A percentile compares a stretch with the other conserved stretches of the same genome.
Evolutionary conservation across 2,113 vertebrate species (phyloP).

Genomic region (Cheirogaleus medius): DNA sequence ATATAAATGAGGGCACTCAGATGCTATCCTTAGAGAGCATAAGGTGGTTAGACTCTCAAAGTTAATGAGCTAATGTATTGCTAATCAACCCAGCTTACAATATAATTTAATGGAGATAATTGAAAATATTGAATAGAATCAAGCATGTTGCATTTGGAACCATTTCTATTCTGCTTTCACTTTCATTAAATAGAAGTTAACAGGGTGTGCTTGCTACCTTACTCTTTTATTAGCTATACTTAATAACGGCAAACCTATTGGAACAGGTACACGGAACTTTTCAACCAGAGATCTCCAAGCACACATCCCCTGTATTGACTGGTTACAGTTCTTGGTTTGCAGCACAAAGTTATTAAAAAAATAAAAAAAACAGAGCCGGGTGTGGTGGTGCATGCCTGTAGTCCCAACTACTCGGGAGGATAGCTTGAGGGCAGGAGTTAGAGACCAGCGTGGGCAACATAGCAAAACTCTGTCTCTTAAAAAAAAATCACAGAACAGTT

Average conservation of each 20-base stretch:
- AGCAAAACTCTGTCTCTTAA: neutral
- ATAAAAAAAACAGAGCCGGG: too few relatives aligned
- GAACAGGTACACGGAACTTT: neutral
- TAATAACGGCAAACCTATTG: neutral
- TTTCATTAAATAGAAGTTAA: slow-evolving; percentile 55
- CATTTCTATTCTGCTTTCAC: slow-evolving; percentile 21
- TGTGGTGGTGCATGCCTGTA: too few relatives aligned
- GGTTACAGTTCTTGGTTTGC: neutral
- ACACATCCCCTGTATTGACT: neutral
- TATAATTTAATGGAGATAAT: slow-evolving; percentile 59
- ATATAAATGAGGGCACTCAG: slow-evolving; percentile 52
- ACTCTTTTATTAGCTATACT: slow-evolving; percentile 23
- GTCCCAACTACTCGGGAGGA: too few relatives aligned
- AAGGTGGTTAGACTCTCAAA: slow-evolving; percentile 54
- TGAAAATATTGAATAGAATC: slow-evolving; percentile 59
- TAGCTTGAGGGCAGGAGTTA: too few relatives aligned
- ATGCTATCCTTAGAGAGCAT: slow-evolving; percentile 35
- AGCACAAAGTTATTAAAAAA: neutral
- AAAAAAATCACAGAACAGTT: neutral
- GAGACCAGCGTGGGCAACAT: too few relatives aligned
- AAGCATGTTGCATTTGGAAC: slow-evolving; percentile 42
- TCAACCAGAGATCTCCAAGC: neutral
- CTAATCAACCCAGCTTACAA: slow-evolving; percentile 58
- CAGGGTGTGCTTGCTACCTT: neutral
- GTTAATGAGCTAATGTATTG: slow-evolving; percentile 67